phyloP scores from a whole-genome alignment of 2,797 vertebrate species.

The Onychomys arenicola region DNA sequence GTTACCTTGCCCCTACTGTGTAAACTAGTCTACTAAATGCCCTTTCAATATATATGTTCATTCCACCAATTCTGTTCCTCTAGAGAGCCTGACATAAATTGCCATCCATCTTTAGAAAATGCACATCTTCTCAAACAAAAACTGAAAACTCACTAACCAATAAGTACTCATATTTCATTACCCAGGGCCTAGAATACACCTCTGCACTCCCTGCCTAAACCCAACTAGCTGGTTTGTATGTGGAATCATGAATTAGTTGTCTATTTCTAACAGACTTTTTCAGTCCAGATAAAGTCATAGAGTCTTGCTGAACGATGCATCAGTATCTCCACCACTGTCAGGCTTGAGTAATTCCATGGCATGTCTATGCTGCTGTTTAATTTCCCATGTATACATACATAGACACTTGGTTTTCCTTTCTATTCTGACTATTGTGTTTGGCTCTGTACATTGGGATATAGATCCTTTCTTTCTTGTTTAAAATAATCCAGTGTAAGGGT shows the following conservation, averaged over 20 bases:
- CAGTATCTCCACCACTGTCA: background rate
- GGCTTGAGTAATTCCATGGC: background rate
- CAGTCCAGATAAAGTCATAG: background rate
- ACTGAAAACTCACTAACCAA: background rate
- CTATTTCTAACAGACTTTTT: background rate
- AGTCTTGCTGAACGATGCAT: background rate
- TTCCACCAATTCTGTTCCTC: background rate
- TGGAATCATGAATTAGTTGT: background rate
- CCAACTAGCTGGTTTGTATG: background rate
- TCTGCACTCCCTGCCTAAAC: background rate
- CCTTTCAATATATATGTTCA: background rate
- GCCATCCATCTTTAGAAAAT: background rate
- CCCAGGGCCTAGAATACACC: background rate
- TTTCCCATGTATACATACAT: background rate
- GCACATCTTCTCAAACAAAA: background rate
- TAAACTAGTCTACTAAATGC: background rate
- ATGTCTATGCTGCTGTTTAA: background rate
- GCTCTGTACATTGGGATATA: background rate
- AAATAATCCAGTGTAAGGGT: background rate
- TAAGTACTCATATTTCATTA: background rate
- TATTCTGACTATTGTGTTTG: background rate
- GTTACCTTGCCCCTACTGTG: background rate
- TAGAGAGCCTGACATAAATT: too few relatives aligned
- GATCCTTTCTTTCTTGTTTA: background rate
- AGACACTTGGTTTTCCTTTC: background rate